phyloP scores from a whole-genome alignment of 2,888 invertebrate genomes.

The Dryadula phaetusa region DNA sequence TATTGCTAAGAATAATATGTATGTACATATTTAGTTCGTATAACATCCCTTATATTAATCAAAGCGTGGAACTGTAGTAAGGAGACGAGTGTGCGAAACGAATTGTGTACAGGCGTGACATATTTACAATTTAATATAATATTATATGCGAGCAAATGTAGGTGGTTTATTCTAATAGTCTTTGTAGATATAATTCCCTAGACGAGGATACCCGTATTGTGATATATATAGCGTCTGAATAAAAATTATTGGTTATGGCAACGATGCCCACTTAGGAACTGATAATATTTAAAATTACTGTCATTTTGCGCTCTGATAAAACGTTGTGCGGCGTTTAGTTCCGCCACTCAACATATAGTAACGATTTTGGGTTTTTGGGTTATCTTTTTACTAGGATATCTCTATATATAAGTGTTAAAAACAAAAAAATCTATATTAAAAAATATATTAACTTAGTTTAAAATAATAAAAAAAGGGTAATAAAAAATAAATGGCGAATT shows the following conservation, averaged over 20 bases:
- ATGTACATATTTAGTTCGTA: not conserved
- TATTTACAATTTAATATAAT: slow-evolving; percentile 60
- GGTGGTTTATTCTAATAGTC: not conserved
- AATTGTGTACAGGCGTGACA: slow-evolving; percentile 60
- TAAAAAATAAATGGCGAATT: not conserved
- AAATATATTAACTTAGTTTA: too few species aligned
- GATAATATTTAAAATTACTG: not conserved
- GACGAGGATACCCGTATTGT: not conserved
- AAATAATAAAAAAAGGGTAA: too few species aligned
- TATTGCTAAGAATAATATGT: not conserved
- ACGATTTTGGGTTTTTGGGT: not conserved
- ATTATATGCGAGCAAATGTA: too few species aligned
- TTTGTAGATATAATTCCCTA: not conserved
- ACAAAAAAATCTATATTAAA: too few species aligned
- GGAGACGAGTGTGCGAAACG: slow-evolving; percentile 58
- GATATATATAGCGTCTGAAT: too few species aligned
- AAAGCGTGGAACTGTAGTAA: not conserved
- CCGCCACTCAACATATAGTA: not conserved
- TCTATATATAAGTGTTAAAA: too few species aligned
- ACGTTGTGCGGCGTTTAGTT: not conserved
- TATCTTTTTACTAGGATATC: too few species aligned
- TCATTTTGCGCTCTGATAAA: not conserved
- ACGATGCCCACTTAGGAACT: not conserved
- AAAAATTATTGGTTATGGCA: not conserved
- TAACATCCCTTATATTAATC: slow-evolving; percentile 10